A percentile compares a stretch with the other conserved stretches of the same genome.
Evolutionary conservation across 1,140 invertebrate genomes (phyloP).

Genomic region (Aphis gossypii): DNA sequence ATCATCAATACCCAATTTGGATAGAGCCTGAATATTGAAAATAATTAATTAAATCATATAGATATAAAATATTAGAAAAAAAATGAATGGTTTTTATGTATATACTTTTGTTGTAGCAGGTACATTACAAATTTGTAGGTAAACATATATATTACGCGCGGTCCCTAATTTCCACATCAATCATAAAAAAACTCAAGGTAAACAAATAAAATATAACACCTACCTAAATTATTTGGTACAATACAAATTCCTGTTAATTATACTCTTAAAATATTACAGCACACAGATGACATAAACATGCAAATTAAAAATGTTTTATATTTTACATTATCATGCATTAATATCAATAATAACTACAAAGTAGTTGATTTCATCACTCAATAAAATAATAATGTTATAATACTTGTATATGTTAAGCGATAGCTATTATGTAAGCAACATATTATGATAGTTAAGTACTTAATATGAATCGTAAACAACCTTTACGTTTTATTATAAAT

Average conservation of each 20-base stretch:
- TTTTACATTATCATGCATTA: constrained; percentile 24
- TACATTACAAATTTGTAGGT: constrained; percentile 36
- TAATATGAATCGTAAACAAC: not conserved
- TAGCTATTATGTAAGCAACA: not conserved
- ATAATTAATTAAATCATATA: not conserved
- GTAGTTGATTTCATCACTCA: not conserved
- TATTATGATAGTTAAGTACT: not conserved
- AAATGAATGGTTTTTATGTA: not conserved
- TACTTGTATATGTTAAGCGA: not conserved
- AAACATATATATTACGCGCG: constrained; percentile 5
- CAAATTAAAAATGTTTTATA: not conserved
- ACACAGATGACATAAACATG: not conserved
- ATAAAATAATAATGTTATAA: constrained; percentile 8
- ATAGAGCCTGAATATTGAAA: constrained; percentile 39
- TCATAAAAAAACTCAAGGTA: constrained; percentile 47
- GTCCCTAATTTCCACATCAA: constrained; percentile 43
- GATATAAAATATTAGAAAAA: not conserved
- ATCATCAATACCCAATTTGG: constrained; percentile 53
- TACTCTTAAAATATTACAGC: constrained; percentile 29
- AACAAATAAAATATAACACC: constrained; percentile 51
- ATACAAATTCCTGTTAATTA: constrained; percentile 56
- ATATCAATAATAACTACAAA: not conserved
- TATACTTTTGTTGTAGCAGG: constrained; percentile 51
- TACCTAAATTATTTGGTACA: constrained; percentile 55
- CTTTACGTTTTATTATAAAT: not conserved